Evolutionary conservation across 1,140 invertebrate genomes (phyloP).

Genomic region (Leguminivora glycinivorella): DNA sequence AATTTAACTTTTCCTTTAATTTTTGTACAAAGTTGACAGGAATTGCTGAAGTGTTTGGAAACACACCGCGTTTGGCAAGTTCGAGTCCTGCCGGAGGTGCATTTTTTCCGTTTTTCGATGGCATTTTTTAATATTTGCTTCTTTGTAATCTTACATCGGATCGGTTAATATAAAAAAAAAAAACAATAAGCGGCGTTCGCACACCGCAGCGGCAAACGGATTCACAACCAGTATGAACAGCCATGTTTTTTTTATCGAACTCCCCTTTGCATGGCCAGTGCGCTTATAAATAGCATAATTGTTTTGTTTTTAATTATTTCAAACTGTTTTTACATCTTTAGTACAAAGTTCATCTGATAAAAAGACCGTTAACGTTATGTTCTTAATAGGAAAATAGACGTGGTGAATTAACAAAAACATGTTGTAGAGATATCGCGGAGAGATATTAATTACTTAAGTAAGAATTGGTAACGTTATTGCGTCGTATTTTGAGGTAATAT

Average conservation of each 20-base stretch:
- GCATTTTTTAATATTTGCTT: too few relatives aligned
- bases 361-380: background rate
- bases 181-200: too few relatives aligned
- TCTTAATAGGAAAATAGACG: background rate
- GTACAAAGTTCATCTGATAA: constrained; percentile 4
- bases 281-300: background rate
- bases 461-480: background rate
- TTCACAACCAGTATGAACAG: too few relatives aligned
- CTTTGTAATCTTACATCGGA: too few relatives aligned
- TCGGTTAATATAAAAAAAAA: too few relatives aligned
- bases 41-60: too few relatives aligned
- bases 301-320: constrained; percentile 1
- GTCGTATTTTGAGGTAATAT: background rate
- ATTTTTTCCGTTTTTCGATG: too few relatives aligned
- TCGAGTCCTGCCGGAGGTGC: too few relatives aligned
- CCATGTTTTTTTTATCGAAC: background rate
- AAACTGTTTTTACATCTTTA: background rate
- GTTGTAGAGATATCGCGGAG: background rate
- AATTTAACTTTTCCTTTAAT: too few relatives aligned
- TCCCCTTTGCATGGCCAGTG: background rate
- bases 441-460: background rate
- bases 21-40: too few relatives aligned
- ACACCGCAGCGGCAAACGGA: too few relatives aligned
- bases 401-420: background rate
- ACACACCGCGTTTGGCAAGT: too few relatives aligned